Evolutionary conservation across 2,113 vertebrate genomes (phyloP).

Genomic region (Hymenochirus boettgeri): DNA sequence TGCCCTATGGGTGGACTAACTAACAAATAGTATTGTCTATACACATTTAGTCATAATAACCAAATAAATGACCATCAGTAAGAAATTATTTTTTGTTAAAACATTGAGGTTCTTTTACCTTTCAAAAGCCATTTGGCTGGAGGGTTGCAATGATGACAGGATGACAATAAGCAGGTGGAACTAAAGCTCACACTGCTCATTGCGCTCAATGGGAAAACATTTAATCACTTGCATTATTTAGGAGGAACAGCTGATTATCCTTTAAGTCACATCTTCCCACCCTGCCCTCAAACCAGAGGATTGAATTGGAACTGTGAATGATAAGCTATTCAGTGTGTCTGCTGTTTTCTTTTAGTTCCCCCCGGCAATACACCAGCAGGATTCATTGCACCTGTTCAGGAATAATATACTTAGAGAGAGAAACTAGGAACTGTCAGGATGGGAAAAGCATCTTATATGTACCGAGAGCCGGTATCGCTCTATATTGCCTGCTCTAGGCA

Average conservation of each 20-base stretch:
- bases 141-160: not conserved
- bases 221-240: constrained; percentile 34
- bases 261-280: constrained; percentile 18
- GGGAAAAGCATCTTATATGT: no score
- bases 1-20: no score
- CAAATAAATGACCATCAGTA: not conserved
- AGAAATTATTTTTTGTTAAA: not conserved
- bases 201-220: not conserved
- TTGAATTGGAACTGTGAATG: constrained; percentile 15
- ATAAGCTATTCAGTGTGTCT: constrained; percentile 15
- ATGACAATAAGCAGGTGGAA: constrained; percentile 9
- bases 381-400: constrained; percentile 33
- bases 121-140: not conserved
- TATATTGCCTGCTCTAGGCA: no score
- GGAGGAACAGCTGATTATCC: constrained; percentile 28
- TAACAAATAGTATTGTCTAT: no score
- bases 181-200: not conserved
- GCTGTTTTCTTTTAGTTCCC: constrained; percentile 29
- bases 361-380: constrained; percentile 16
- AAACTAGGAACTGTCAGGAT: not conserved
- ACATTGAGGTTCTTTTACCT: not conserved
- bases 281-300: constrained; percentile 36
- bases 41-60: no score
- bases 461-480: no score
- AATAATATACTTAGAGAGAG: constrained; percentile 7